These are phyloP conservation scores for Panopea generosa DNA, from an alignment of 2,888 invertebrate species.

Conservation along the genomic window DNA sequence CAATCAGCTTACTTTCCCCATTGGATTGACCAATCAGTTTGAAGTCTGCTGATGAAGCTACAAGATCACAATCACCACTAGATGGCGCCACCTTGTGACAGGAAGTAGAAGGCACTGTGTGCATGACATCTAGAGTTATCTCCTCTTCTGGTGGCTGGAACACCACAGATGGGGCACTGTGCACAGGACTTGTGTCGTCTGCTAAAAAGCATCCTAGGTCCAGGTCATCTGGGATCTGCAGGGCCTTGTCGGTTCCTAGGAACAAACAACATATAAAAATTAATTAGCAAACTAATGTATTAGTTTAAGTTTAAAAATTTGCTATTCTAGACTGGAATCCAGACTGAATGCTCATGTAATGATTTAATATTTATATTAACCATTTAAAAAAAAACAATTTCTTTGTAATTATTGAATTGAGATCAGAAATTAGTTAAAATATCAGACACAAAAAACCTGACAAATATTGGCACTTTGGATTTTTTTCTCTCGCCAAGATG, in stretches of 20 bases:
- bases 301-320: too few species aligned
- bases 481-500: too few species aligned
- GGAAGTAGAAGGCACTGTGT: slow-evolving; percentile 18
- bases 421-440: too few species aligned
- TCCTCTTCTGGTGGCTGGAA: slow-evolving; percentile 52
- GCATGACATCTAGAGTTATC: slow-evolving; percentile 29
- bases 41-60: not conserved
- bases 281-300: too few species aligned
- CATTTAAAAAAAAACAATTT: too few species aligned
- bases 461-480: too few species aligned
- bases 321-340: not conserved
- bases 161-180: slow-evolving; percentile 20
- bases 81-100: slow-evolving; percentile 14
- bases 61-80: slow-evolving; percentile 36
- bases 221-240: slow-evolving; percentile 56
- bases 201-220: slow-evolving; percentile 32
- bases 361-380: too few species aligned
- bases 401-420: too few species aligned
- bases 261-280: too few species aligned
- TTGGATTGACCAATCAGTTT: not conserved
- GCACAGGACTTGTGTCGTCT: slow-evolving; percentile 8
- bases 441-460: too few species aligned
- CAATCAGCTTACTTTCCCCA: too few species aligned
- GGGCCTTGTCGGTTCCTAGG: slow-evolving; percentile 46
- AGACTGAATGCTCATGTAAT: too few species aligned